Percentiles rank a stretch among this genome's conserved stretches.
Conservation (phyloP, 2,888 invertebrate genomes). For the Stomorhina lunata region DNA sequence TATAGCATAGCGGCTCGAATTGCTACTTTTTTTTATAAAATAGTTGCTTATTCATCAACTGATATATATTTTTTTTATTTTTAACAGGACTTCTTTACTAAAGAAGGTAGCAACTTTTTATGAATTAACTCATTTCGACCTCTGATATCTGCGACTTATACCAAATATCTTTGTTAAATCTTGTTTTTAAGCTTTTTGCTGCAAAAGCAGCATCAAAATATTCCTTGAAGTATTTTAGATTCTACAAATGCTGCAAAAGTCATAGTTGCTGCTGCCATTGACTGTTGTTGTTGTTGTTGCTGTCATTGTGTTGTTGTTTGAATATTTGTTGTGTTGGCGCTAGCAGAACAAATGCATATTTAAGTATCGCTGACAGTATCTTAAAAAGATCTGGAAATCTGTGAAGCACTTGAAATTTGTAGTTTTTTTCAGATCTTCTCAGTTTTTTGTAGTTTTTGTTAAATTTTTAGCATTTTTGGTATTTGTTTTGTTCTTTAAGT, state of each 20-base stretch:
- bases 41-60: too few species aligned
- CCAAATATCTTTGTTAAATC: conserved; percentile 33
- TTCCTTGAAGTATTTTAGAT: neutral
- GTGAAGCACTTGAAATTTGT: conserved; percentile 54
- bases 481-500: conserved; percentile 41
- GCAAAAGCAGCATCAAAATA: neutral
- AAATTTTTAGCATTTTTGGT: neutral
- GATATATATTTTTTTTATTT: too few species aligned
- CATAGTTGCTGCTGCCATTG: neutral
- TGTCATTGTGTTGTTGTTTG: neutral
- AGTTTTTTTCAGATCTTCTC: conserved; percentile 14
- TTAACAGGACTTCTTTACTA: too few species aligned
- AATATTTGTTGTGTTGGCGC: conserved; percentile 49
- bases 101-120: too few species aligned
- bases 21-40: too few species aligned
- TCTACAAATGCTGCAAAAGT: conserved; percentile 7
- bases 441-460: neutral
- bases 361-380: conserved; percentile 62
- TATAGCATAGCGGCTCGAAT: too few species aligned
- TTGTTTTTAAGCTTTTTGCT: neutral
- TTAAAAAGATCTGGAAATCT: conserved; percentile 54
- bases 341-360: conserved; percentile 61
- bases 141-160: neutral
- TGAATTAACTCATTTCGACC: neutral
- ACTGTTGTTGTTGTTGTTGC: conserved; percentile 18